Evolutionary conservation across 2,888 invertebrate species (phyloP).

Genomic region (Pachydiplax longipennis): DNA sequence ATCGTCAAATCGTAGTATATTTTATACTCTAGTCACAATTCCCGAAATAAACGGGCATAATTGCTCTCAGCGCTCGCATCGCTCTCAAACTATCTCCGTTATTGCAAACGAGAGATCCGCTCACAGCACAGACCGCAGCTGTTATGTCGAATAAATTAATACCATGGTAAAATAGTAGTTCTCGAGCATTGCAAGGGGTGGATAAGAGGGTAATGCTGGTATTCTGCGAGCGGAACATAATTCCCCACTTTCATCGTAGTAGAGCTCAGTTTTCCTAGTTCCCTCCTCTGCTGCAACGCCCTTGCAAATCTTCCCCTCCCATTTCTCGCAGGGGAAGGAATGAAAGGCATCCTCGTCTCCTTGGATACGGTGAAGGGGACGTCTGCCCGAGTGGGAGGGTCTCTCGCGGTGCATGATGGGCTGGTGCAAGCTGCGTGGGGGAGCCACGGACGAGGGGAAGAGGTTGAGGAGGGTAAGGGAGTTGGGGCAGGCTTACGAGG

Average conservation of each 20-base stretch:
- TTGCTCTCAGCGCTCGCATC: background rate
- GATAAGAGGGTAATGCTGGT: background rate
- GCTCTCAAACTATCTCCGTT: background rate
- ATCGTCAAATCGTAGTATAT: too few species aligned
- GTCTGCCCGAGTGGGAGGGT: background rate
- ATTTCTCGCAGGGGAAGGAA: background rate
- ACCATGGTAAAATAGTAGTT: background rate
- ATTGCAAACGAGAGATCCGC: background rate
- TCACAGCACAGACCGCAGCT: background rate
- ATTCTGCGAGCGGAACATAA: background rate
- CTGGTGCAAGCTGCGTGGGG: background rate
- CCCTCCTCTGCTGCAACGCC: background rate
- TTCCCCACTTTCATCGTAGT: background rate
- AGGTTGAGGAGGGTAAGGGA: constrained; percentile 3
- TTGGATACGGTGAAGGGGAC: background rate
- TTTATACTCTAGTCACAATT: too few species aligned
- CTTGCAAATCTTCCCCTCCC: background rate
- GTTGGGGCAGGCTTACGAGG: background rate
- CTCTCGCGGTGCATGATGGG: background rate
- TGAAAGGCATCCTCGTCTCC: background rate
- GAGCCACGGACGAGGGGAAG: background rate
- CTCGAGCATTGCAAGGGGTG: background rate
- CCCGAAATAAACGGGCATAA: too few species aligned
- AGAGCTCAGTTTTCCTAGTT: background rate
- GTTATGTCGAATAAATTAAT: background rate